A percentile compares a stretch with the other conserved stretches of the same genome.
phyloP scores from a whole-genome alignment of 2,797 vertebrate species.

The Catharus ustulatus region DNA sequence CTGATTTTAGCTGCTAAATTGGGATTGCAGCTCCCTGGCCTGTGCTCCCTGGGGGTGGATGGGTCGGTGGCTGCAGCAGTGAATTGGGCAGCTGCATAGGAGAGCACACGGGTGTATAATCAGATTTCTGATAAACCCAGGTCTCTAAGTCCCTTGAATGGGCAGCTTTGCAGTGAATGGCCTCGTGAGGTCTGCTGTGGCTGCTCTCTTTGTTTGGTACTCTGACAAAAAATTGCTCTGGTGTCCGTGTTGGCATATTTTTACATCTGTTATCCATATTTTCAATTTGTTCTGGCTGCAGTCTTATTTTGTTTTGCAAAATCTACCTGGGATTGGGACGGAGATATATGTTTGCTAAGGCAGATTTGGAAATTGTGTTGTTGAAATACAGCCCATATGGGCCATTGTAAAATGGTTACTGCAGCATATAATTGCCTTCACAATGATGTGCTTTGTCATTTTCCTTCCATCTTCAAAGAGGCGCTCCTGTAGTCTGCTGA shows the following conservation, averaged over 20 bases:
- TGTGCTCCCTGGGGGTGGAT: not conserved
- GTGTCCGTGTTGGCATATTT: constrained; percentile 53
- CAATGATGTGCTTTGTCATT: constrained; percentile 80
- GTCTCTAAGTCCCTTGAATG: constrained; percentile 29
- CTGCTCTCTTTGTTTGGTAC: constrained; percentile 43
- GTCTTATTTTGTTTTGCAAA: constrained; percentile 66
- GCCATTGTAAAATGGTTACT: constrained; percentile 76
- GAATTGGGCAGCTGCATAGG: constrained; percentile 30
- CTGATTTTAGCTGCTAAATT: not conserved
- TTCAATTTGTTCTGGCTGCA: constrained; percentile 49
- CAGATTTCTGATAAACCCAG: constrained; percentile 45
- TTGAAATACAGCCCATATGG: constrained; percentile 80
- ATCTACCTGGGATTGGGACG: constrained; percentile 69
- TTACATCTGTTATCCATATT: constrained; percentile 66
- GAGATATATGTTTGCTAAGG: constrained; percentile 75
- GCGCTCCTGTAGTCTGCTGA: constrained; percentile 74
- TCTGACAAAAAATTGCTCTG: constrained; percentile 16
- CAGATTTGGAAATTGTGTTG: constrained; percentile 82
- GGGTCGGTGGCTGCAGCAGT: not conserved
- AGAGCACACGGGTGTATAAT: constrained; percentile 15
- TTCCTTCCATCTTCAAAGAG: constrained; percentile 76
- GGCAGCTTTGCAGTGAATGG: constrained; percentile 44
- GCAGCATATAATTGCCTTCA: constrained; percentile 81
- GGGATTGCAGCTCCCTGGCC: not conserved
- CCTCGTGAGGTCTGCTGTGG: constrained; percentile 21